Evolutionary conservation across 2,888 invertebrate genomes (phyloP), one percentile per base, ranked within the genome.

Genomic region (Polia nebulosa): DNA sequence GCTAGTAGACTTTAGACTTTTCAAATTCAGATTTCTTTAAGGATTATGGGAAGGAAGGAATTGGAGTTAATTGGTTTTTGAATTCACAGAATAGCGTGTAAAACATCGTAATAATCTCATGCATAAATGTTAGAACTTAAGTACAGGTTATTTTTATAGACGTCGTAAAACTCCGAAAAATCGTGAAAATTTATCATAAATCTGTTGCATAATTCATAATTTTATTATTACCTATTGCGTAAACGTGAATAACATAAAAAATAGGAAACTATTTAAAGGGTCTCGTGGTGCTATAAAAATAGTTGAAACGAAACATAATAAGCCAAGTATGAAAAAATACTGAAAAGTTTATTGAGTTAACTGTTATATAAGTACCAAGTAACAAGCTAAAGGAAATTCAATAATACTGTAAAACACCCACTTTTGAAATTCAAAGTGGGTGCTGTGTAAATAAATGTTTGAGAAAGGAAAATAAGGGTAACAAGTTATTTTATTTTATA

Each of bases 221-320:
- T 61, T 29, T 61, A 39, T 52, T 71, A 20, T 20, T n/a, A n/a
- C n/a, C n/a, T 20, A 55, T 65, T 32, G 17, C 64, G 27, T 45
- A 45, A 61, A 39, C 8, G 9, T 45, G 27, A 60, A 60, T 52
- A 52, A 36, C 56, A 57, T 68, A 44, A 36, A 57, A 57, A 64
- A 56, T 45, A 34, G 13, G n/a, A 59, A 68, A 74, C 39, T 29
- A 63, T 68, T 73, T 58, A 41, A 69, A 74, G 49, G 66, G 57
- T 34, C 57, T 44, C 6, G 22, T 27, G 25, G n/a, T 47, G 22
- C 27, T 39, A 60, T 78, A 73, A 76, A 78, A 76, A 78, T 60
- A 20, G 4, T 58, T 65, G 8, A 5, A 3, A 52, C n/a, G 15
- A 41, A 39, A 64, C n/a, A 56, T 27, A 63, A 53, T 66, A 47